phyloP scores from a whole-genome alignment of 2,888 invertebrate genomes.

The Gnatocerus cornutus region DNA sequence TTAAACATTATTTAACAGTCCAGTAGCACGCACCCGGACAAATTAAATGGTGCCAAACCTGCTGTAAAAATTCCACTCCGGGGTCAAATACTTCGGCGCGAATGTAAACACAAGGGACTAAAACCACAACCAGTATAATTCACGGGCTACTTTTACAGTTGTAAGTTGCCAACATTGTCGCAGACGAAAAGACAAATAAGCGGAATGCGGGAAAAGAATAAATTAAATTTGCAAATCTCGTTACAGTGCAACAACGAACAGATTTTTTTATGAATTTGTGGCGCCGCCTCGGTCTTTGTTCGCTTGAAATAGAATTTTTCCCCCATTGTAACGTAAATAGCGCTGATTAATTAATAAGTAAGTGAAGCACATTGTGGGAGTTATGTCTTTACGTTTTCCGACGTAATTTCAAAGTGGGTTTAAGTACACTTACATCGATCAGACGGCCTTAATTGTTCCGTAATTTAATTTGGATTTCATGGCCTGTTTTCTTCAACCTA shows the following conservation, averaged over 20 bases:
- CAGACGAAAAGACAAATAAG: slow-evolving; percentile 56
- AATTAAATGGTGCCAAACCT: slow-evolving; percentile 33
- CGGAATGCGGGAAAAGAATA: slow-evolving; percentile 53
- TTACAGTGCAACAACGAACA: slow-evolving; percentile 48
- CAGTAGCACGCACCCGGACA: slow-evolving; percentile 28
- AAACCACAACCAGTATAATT: slow-evolving; percentile 58
- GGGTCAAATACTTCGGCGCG: slow-evolving; percentile 22
- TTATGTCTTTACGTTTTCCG: neutral
- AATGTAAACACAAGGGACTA: slow-evolving; percentile 54
- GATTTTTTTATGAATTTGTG: slow-evolving; percentile 45
- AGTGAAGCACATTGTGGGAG: slow-evolving; percentile 2
- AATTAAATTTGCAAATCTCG: slow-evolving; percentile 59
- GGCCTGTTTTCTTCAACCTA: neutral
- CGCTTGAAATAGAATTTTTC: slow-evolving; percentile 17
- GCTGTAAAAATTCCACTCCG: slow-evolving; percentile 38
- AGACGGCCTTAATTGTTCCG: slow-evolving; percentile 6
- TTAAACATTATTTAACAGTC: slow-evolving; percentile 38
- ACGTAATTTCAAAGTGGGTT: slow-evolving; percentile 12
- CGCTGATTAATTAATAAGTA: slow-evolving; percentile 23
- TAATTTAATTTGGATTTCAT: slow-evolving; percentile 8
- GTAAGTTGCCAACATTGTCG: slow-evolving; percentile 58
- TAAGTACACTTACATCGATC: slow-evolving; percentile 5
- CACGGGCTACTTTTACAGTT: slow-evolving; percentile 58
- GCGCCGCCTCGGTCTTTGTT: slow-evolving; percentile 22
- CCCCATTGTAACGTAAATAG: slow-evolving; percentile 10